These are phyloP conservation scores for Drosophila simulans DNA, from an alignment of 1,140 invertebrate species.

Conservation along the genomic window DNA sequence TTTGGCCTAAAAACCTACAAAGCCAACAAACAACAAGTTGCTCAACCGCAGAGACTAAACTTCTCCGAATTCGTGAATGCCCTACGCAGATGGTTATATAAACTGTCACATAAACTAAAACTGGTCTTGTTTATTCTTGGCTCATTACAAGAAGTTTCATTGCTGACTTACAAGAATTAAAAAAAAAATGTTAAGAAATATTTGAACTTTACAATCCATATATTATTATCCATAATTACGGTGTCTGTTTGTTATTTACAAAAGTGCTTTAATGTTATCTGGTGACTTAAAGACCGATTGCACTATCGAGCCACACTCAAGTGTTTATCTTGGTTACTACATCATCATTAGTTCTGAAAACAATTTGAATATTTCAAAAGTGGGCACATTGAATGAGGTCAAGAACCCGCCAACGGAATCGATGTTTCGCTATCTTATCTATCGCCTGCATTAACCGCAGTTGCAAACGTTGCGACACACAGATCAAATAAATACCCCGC, in stretches of 20 bases:
- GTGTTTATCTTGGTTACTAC: slow-evolving; percentile 32
- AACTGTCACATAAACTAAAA: not conserved
- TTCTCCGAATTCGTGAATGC: slow-evolving; percentile 51
- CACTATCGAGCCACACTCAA: slow-evolving; percentile 7
- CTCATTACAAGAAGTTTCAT: not conserved
- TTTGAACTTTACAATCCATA: too few species aligned
- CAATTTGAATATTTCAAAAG: slow-evolving; percentile 43
- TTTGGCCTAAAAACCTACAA: slow-evolving; percentile 75
- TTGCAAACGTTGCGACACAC: slow-evolving; percentile 34
- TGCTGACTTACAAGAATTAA: not conserved
- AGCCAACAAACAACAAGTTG: slow-evolving; percentile 51
- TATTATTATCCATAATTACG: too few species aligned
- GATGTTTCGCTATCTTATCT: slow-evolving; percentile 33
- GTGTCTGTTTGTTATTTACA: not conserved
- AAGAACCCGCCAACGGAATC: slow-evolving; percentile 26
- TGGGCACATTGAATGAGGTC: slow-evolving; percentile 23
- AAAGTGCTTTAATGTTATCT: slow-evolving; percentile 2
- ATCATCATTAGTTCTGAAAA: slow-evolving; percentile 9
- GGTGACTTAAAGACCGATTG: not conserved
- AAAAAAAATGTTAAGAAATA: not conserved
- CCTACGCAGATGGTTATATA: slow-evolving; percentile 21
- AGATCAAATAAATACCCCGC: slow-evolving; percentile 26
- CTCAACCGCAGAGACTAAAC: slow-evolving; percentile 23
- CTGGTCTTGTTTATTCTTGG: not conserved
- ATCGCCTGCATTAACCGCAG: slow-evolving; percentile 25